These are phyloP conservation scores for Euplexia lucipara DNA, from an alignment of 2,888 invertebrate genomes.

Conservation along the genomic window DNA sequence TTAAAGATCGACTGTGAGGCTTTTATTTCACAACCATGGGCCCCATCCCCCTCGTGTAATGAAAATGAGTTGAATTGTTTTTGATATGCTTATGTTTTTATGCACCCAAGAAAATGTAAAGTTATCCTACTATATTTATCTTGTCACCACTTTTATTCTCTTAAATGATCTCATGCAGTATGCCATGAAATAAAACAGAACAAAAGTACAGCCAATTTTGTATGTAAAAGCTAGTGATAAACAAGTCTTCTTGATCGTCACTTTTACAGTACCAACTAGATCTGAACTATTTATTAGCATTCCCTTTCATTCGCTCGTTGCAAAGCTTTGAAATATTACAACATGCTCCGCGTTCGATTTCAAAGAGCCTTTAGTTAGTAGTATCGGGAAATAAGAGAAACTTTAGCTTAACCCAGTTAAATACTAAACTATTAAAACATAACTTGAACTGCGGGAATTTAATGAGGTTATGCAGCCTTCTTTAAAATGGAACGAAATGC, in stretches of 20 bases:
- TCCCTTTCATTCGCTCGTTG: conserved; percentile 47
- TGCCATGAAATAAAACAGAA: neutral
- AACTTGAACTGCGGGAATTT: conserved; percentile 22
- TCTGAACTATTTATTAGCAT: conserved; percentile 50
- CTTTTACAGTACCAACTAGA: conserved; percentile 37
- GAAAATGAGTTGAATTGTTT: no score
- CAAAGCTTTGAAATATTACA: conserved; percentile 58
- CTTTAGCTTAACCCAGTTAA: conserved; percentile 45
- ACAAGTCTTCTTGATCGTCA: conserved; percentile 41
- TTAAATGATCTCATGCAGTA: neutral
- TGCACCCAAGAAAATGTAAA: neutral
- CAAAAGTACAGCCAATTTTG: neutral
- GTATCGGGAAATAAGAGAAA: conserved; percentile 47
- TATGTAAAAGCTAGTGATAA: conserved; percentile 22
- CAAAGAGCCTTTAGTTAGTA: conserved; percentile 54
- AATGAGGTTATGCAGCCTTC: conserved; percentile 18
- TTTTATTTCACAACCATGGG: no score
- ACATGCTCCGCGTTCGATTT: conserved; percentile 47
- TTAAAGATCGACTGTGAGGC: no score
- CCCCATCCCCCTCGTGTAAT: no score
- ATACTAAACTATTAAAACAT: conserved; percentile 34
- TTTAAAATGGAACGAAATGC: conserved; percentile 1
- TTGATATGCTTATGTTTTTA: neutral
- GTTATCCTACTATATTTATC: neutral
- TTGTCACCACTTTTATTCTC: neutral